Evolutionary conservation across 2,888 invertebrate species (phyloP), one percentile per base, ranked within the genome.

Genomic region (Nipponacmea schrenckii): DNA sequence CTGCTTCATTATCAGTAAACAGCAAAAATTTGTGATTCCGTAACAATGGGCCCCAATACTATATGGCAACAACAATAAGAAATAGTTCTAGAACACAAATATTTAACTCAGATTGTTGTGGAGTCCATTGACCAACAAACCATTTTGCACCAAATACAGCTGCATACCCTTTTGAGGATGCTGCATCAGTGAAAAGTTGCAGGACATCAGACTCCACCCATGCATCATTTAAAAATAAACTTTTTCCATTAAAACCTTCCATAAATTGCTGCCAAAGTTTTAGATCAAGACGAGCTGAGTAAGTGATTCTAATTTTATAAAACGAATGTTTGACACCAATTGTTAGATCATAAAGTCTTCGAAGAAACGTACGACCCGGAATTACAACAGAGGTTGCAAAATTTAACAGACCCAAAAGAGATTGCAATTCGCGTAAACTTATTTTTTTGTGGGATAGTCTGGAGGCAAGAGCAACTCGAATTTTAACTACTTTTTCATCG

Each of bases 11-110:
- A 26, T 74, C 76, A 44, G 69, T 67, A 27, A 71, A 44, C 45
- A 76, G 69, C 44, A 76, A 48, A 15, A 74, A 67, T 46, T 67
- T 76, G 17, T 76, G 71, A 56, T 73, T 69, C 0, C 66, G 17
- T 45, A 75, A 44, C n/a, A 62, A 44, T 17, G 68, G 26, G 5
- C 71, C 73, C 73, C 75, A 75, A 45, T 68, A 44, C 63, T 73
- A 68, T 8, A 73, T 24, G 15, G 73, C 64, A 8, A 71, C 4
- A 2, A 75, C 71, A 62, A 72, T 73, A 15, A 71, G 71, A 20
- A 71, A 67, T 12, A 67, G 26, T 27, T 67, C 67, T 24, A 67
- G 26, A 20, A 67, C 17, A 20, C 12, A 27, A 24, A 67, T 67
- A 46, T 12, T 15, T 17, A 46, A 46, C 12, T 46, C 14, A 7